A percentile compares a stretch with the other conserved stretches of the same genome.
Conservation (phyloP, 2,113 vertebrate species). For the Thinocorus orbignyianus region DNA sequence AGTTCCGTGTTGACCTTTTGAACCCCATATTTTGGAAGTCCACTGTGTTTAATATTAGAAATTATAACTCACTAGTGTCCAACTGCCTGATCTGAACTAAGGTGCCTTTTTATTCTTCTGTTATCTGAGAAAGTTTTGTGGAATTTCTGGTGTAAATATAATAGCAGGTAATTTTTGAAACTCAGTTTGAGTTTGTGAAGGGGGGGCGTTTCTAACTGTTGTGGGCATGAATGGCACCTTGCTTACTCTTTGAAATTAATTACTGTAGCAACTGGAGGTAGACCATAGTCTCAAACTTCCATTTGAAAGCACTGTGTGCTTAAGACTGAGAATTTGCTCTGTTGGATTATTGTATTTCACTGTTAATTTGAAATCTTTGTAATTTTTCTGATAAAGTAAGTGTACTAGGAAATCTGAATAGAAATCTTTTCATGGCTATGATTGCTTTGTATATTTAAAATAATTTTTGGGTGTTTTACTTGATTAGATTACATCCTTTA, state of each 20-base stretch:
- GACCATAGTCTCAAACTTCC: not conserved
- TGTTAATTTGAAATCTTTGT: not conserved
- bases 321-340: not conserved
- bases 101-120: not conserved
- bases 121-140: not conserved
- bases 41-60: not conserved
- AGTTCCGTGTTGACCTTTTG: not conserved
- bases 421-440: not conserved
- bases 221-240: not conserved
- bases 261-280: not conserved
- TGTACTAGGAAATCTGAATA: not conserved
- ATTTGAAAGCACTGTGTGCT: not conserved
- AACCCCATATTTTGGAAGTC: not conserved
- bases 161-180: not conserved
- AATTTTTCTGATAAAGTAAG: not conserved
- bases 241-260: not conserved
- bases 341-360: not conserved
- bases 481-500: not conserved
- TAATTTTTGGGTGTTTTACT: not conserved
- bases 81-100: not conserved
- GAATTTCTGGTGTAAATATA: not conserved
- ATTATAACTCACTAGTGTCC: not conserved
- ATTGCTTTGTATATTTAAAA: not conserved
- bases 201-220: not conserved
- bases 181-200: not conserved